Conservation (phyloP, 2,113 vertebrate genomes). For the Mola mola region DNA sequence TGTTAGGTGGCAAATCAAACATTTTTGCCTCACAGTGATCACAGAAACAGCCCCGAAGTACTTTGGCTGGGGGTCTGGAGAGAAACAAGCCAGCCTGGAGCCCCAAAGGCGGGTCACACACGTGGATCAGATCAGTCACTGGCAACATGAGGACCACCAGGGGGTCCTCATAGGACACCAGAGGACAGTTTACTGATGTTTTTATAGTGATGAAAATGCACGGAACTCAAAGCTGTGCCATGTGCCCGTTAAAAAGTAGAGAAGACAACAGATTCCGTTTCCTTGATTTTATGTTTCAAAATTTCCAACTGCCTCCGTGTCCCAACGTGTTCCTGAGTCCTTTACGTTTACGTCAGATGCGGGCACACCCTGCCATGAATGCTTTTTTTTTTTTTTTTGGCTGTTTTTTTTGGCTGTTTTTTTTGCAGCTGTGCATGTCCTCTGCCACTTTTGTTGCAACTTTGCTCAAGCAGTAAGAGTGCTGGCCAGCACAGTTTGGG, state of each 20-base stretch:
- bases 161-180: too few species aligned
- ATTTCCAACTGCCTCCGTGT: constrained; percentile 33
- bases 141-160: too few species aligned
- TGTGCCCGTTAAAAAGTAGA: background rate
- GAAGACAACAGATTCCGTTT: background rate
- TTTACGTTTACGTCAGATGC: background rate
- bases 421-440: background rate
- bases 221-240: background rate
- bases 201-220: too few species aligned
- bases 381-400: constrained; percentile 3
- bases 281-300: rapidly evolving
- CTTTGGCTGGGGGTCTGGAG: too few species aligned
- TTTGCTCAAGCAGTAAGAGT: too few species aligned
- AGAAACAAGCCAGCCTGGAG: too few species aligned
- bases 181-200: too few species aligned
- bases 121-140: too few species aligned
- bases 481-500: too few species aligned
- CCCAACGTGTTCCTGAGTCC: constrained; percentile 28
- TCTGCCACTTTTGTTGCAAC: background rate
- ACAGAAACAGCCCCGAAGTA: too few species aligned
- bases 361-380: constrained; percentile 60
- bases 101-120: too few species aligned
- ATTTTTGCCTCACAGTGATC: too few species aligned
- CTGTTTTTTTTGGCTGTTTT: background rate
- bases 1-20: constrained; percentile 1